These are phyloP conservation scores for Rhagologus leucostigma DNA, from an alignment of 2,113 vertebrate species.

Conservation along the genomic window DNA sequence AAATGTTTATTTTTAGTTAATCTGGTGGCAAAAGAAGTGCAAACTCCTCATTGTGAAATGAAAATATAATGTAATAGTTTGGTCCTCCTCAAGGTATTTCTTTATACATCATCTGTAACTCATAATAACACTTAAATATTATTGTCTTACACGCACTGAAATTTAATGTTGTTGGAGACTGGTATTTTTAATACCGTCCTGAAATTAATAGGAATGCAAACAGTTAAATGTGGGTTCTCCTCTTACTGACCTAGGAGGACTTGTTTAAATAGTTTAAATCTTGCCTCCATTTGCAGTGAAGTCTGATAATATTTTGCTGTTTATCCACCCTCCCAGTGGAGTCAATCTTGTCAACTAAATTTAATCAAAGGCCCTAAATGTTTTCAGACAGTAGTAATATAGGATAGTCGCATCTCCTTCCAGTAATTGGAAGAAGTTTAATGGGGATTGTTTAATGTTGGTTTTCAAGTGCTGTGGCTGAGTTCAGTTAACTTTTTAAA, in stretches of 20 bases:
- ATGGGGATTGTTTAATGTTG: background rate
- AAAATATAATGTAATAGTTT: slow-evolving; percentile 21
- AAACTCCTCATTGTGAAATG: slow-evolving; percentile 28
- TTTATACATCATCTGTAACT: background rate
- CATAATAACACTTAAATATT: background rate
- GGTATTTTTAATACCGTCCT: background rate
- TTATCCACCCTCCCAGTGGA: background rate
- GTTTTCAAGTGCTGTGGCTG: background rate
- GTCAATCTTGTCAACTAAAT: background rate
- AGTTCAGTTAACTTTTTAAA: background rate
- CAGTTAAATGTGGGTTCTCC: background rate
- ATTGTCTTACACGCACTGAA: background rate
- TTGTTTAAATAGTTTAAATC: background rate
- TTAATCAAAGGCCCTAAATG: background rate
- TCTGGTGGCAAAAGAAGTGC: background rate
- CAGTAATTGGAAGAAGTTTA: background rate
- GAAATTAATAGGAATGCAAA: background rate
- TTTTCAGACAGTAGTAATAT: background rate
- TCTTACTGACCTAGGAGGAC: background rate
- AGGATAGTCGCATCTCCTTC: background rate
- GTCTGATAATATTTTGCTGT: background rate
- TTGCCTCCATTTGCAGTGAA: background rate
- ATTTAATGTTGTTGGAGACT: background rate
- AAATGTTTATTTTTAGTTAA: background rate
- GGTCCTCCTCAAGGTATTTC: slow-evolving; percentile 1